phyloP scores from a whole-genome alignment of 2,113 vertebrate genomes.

The Pagrus major region DNA sequence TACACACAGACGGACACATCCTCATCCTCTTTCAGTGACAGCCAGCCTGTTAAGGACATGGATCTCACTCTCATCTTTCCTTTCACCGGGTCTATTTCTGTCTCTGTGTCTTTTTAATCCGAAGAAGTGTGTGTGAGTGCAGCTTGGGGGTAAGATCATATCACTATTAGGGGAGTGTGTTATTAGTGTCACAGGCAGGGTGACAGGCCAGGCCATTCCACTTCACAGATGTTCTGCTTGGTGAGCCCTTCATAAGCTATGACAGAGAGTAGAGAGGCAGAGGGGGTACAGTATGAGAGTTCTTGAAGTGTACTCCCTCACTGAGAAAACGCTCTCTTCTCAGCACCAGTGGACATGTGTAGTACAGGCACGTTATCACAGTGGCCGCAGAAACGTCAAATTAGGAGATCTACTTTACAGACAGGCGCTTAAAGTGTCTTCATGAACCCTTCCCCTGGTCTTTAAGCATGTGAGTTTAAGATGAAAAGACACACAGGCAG shows the following conservation, averaged over 20 bases:
- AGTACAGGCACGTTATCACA: not conserved
- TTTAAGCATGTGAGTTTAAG: slow-evolving; percentile 68
- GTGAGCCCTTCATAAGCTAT: slow-evolving; percentile 69
- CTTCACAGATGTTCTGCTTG: slow-evolving; percentile 78
- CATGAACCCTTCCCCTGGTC: not conserved
- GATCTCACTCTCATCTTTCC: slow-evolving; percentile 75
- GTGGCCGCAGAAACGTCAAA: slow-evolving; percentile 2
- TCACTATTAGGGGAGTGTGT: slow-evolving; percentile 77
- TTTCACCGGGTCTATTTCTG: slow-evolving; percentile 76
- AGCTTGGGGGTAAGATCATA: slow-evolving; percentile 69
- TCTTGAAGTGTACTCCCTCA: slow-evolving; percentile 23
- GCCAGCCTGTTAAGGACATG: slow-evolving; percentile 78
- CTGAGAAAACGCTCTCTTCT: not conserved
- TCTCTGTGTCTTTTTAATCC: slow-evolving; percentile 72
- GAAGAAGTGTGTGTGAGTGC: slow-evolving; percentile 60
- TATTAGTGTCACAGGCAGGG: slow-evolving; percentile 80
- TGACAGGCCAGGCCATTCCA: slow-evolving; percentile 73
- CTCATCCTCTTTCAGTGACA: slow-evolving; percentile 74
- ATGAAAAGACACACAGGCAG: slow-evolving; percentile 77
- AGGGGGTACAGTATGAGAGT: slow-evolving; percentile 6
- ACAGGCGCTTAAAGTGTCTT: slow-evolving; percentile 5
- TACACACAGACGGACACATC: slow-evolving; percentile 51
- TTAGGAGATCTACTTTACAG: not conserved
- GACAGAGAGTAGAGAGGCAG: slow-evolving; percentile 59
- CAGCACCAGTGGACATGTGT: not conserved